Conservation (phyloP, 23 tunicate species). For the Phallusia fumigata region DNA sequence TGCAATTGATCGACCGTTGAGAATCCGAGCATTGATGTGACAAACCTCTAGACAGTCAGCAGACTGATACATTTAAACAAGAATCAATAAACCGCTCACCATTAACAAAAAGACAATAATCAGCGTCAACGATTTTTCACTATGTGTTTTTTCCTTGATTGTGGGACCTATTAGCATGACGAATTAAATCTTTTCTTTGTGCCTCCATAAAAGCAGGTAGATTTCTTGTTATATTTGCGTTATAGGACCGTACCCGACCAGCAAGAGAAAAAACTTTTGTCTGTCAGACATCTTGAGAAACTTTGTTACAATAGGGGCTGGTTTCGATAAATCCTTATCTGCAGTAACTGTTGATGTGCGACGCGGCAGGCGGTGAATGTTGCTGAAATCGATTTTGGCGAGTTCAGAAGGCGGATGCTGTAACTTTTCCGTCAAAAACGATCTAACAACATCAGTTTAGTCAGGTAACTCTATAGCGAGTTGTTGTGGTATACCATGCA, state of each 20-base stretch:
- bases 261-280: background rate
- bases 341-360: background rate
- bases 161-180: no score
- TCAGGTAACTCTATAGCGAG: background rate
- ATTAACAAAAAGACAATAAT: no score
- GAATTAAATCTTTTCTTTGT: no score
- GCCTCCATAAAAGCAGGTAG: no score
- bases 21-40: no score
- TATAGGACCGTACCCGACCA: conserved; percentile 4
- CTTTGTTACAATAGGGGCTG: background rate
- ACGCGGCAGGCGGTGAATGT: background rate
- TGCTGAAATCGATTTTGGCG: background rate
- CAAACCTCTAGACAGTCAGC: no score
- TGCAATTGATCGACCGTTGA: no score
- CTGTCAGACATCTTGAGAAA: background rate
- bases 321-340: background rate
- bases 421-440: background rate
- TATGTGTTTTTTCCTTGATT: no score
- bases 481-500: background rate
- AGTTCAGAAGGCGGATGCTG: background rate
- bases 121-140: no score
- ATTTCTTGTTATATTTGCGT: background rate
- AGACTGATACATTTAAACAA: no score
- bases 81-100: no score
- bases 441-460: background rate